Base-by-base conservation (phyloP, 2,113 vertebrate species). In the Nycticorax nycticorax region DNA sequence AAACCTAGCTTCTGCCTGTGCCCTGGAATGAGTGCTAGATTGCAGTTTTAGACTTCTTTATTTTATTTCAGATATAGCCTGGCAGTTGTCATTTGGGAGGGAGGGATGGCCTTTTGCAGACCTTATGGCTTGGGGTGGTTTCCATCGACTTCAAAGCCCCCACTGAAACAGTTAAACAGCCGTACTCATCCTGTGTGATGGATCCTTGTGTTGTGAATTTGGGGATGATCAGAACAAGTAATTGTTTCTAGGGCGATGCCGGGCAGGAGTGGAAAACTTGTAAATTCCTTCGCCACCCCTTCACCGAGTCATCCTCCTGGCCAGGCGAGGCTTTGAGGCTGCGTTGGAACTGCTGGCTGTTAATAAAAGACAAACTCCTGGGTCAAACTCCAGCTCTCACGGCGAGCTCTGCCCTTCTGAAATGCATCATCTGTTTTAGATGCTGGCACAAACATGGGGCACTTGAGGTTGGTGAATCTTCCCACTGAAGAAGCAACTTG, bases 181-280 rank as follows among this genome's bases (percentile, higher is more conserved):
- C 28, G 2, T 73, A 12, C 8, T 63, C 0, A 0, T 64, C 47
- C 9, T 13, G 21, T 19, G 43, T 6, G 39, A 10, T 26, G 47
- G 53, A 57, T 23, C n/a, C 26, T 72, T 6, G 35, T 30, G 37
- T 30, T 82, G 84, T 74, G 39, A 53, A 8, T 22, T 0, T 66
- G 27, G 43, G 50, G 10, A 9, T 30, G 33, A 12, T 28, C 6
- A 23, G 48, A n/a, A 45, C 14, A 41, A 74, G 14, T 2, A 47
- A 26, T 10, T 57, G 15, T 55, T 69, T 60, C 57, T 53, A 60
- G 69, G n/a, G 24, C 75, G 7, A 33, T 59, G 8, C 39, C 45
- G 45, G 45, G 24, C 55, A 66, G 24, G 37, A 53, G 23, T 4
- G 19, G 43, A 45, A 91, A 75, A 14, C 32, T 26, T 12, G 1